Evolutionary conservation across 2,113 vertebrate genomes (phyloP), one percentile per base, ranked within the genome.

Genomic region (Rhinolophus sinicus): DNA sequence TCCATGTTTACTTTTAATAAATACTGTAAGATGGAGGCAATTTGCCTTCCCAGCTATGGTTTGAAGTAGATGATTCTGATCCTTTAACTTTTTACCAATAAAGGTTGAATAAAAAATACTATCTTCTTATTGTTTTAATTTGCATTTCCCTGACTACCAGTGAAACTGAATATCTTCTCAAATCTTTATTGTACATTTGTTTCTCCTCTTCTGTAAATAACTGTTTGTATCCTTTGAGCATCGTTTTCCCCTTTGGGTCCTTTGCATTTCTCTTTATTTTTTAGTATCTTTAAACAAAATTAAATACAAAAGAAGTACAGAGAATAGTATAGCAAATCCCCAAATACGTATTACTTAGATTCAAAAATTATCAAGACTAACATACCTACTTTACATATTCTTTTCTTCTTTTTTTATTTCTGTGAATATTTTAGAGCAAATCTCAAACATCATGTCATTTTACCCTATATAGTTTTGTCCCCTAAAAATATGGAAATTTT

Each of bases 71-170:
- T 82, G 18, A 10, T 52, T 18, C 69, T 56, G n/a, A 70, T 65
- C 50, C 84, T 90, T 96, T 84, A 75, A 80, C 70, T 58, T 92
- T 60, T 81, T 88, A 21, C 18, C 28, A 80, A 44, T 58, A 44
- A 44, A n/a, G 87, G 95, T 81, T 95, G 60, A 70, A 94, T 58
- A 90, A 78, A 94, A 95, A 73, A 38, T 82, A 47, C 8, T 72
- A 76, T 72, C 70, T 86, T 21, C 28, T 73, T 73, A 78, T 38
- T 93, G 52, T 96, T 88, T 75, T 91, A 56, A 72, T 84, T 88
- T 91, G 38, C 77, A 70, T 93, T 92, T 91, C 35, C 50, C 38
- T 62, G 26, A 64, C n/a, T 70, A 89, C 40, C 8, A 73, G n/a
- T 87, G 64, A 90, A 56, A 62, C n/a, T 87, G n/a, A 83, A n/a